phyloP scores from a whole-genome alignment of 2,888 invertebrate species.

The Boloria euphrosyne region DNA sequence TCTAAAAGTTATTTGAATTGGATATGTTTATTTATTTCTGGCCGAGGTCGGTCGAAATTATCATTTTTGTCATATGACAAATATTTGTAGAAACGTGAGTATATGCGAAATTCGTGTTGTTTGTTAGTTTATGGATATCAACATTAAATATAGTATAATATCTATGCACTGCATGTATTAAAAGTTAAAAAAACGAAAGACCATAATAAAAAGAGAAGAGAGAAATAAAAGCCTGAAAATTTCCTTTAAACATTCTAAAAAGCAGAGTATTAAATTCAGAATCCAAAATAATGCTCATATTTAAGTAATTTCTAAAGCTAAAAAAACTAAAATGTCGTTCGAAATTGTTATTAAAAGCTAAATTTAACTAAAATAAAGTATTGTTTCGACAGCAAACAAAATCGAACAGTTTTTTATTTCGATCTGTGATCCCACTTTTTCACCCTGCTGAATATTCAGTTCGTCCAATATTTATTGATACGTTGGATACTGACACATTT shows the following conservation, averaged over 20 bases:
- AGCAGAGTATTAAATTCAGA: no score
- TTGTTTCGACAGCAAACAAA: slow-evolving; percentile 12
- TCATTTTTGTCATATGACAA: slow-evolving; percentile 15
- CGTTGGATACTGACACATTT: slow-evolving; percentile 28
- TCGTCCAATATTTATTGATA: slow-evolving; percentile 27
- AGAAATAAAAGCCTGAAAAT: no score
- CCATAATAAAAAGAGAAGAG: no score
- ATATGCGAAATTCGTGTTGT: slow-evolving; percentile 2
- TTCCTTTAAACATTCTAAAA: no score
- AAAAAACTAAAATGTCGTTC: no score
- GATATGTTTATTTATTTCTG: slow-evolving; percentile 20
- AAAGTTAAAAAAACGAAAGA: no score
- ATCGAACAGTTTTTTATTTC: slow-evolving; percentile 10
- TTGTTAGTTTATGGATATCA: background rate
- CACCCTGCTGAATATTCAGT: slow-evolving; percentile 30
- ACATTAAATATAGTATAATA: background rate
- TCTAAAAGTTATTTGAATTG: slow-evolving; percentile 23
- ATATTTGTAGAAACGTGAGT: slow-evolving; percentile 12
- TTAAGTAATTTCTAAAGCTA: no score
- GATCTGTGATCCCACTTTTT: slow-evolving; percentile 25
- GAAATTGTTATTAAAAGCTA: slow-evolving; percentile 9
- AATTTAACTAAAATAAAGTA: slow-evolving; percentile 17
- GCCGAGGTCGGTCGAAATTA: slow-evolving; percentile 22
- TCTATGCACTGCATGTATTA: no score
- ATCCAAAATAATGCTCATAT: no score